Conservation (phyloP, 2,888 invertebrate species). For the Venustoraphidia nigricollis region DNA sequence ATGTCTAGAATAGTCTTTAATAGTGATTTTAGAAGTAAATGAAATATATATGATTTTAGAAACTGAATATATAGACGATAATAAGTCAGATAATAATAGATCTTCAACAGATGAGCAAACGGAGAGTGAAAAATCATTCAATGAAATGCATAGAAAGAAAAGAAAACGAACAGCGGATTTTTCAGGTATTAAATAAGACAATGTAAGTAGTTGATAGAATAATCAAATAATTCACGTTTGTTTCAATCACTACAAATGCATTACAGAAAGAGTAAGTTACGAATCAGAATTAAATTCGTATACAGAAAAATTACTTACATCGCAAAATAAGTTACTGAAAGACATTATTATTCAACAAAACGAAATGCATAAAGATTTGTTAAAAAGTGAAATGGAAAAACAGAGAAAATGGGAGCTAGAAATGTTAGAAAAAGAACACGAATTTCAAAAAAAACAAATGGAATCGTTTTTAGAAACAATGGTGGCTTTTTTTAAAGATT, state of each 20-base stretch:
- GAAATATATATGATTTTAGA: too few relatives aligned
- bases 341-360: not conserved
- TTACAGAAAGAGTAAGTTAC: not conserved
- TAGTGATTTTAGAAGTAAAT: too few relatives aligned
- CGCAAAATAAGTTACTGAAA: not conserved
- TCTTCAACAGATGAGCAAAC: too few relatives aligned
- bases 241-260: not conserved
- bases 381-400: not conserved
- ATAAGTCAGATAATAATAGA: too few relatives aligned
- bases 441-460: not conserved
- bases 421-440: not conserved
- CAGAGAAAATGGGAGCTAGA: conserved; percentile 1
- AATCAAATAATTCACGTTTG: too few relatives aligned
- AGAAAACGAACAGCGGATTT: too few relatives aligned
- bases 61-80: too few relatives aligned
- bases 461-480: not conserved
- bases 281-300: not conserved
- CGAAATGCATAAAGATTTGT: not conserved
- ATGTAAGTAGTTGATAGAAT: too few relatives aligned
- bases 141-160: too few relatives aligned
- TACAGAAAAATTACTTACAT: not conserved
- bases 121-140: too few relatives aligned
- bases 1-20: too few relatives aligned
- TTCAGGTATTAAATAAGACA: too few relatives aligned
- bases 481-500: not conserved